Conservation (phyloP, 1,140 invertebrate genomes). For the Brachionus sp. region DNA sequence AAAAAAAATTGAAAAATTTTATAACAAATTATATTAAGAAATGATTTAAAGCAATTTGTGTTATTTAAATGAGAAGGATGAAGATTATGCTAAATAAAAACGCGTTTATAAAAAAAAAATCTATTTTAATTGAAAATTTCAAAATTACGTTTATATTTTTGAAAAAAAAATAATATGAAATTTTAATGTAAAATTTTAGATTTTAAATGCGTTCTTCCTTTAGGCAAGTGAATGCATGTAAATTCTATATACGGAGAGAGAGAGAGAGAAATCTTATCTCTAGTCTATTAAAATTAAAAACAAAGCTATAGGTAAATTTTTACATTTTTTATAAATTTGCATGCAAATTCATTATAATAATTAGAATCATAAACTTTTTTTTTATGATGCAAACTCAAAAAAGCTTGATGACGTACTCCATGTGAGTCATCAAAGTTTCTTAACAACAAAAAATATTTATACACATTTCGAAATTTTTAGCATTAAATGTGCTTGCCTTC, state of each 20-base stretch:
- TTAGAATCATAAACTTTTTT: conserved; percentile 13
- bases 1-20: conserved; percentile 17
- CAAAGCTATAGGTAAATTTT: conserved; percentile 2
- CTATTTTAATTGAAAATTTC: conserved; percentile 26
- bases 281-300: background rate
- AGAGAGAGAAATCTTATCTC: conserved; percentile 22
- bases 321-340: background rate
- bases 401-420: background rate
- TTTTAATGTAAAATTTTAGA: background rate
- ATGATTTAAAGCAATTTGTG: conserved; percentile 7
- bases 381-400: conserved; percentile 31
- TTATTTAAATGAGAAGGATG: conserved; percentile 4
- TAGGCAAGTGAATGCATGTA: background rate
- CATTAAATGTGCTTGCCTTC: background rate
- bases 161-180: background rate
- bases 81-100: conserved; percentile 15
- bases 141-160: conserved; percentile 12
- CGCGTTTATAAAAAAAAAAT: background rate
- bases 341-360: conserved; percentile 33
- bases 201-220: background rate
- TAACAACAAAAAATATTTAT: background rate
- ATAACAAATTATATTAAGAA: background rate
- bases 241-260: background rate
- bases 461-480: background rate
- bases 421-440: background rate